phyloP scores from a whole-genome alignment of 2,888 invertebrate species.

The Eupithecia insigniata region DNA sequence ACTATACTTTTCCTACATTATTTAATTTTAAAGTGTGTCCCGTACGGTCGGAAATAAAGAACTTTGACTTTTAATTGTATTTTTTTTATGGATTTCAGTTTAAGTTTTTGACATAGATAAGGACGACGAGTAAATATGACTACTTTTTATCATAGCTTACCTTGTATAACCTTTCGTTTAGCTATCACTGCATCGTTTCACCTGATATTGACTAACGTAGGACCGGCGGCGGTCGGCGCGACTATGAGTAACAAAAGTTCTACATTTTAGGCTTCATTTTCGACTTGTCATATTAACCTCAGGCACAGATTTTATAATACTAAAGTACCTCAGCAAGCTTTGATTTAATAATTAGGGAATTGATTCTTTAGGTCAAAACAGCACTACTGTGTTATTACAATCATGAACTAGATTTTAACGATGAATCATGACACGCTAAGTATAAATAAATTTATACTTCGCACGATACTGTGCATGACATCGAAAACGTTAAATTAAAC shows the following conservation, averaged over 20 bases:
- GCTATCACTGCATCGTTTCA: too few species aligned
- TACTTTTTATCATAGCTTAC: neutral
- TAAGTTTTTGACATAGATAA: neutral
- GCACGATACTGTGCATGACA: constrained; percentile 2
- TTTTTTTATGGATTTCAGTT: neutral
- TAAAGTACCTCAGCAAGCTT: too few species aligned
- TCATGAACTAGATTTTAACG: constrained; percentile 2
- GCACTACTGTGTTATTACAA: neutral
- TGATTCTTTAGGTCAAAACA: neutral
- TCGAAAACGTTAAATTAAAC: neutral
- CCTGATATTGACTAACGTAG: neutral
- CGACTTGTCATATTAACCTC: neutral
- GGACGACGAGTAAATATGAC: neutral
- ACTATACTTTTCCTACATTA: neutral
- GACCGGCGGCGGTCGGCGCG: neutral
- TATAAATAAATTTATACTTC: neutral
- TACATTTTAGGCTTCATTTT: neutral
- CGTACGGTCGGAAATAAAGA: neutral
- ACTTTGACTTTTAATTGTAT: neutral
- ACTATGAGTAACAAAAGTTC: neutral
- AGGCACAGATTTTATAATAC: too few species aligned
- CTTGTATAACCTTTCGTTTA: neutral
- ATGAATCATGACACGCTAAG: neutral
- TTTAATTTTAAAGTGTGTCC: neutral
- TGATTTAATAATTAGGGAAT: neutral